These are phyloP conservation scores for Zootermopsis nevadensis DNA, from an alignment of 2,888 invertebrate genomes.

Conservation along the genomic window DNA sequence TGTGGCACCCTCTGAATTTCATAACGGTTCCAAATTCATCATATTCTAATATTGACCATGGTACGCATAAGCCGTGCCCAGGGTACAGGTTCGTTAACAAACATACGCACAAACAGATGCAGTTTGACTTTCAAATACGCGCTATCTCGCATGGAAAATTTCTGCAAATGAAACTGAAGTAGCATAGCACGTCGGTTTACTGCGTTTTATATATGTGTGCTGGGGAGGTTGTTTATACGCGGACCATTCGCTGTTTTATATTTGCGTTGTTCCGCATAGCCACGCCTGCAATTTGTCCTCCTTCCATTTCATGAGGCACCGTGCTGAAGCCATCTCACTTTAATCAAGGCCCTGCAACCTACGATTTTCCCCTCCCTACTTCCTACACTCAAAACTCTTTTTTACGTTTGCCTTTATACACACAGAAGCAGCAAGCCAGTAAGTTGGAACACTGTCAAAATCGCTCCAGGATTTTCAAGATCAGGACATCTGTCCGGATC, in stretches of 20 bases:
- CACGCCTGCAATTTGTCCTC: slow-evolving; percentile 5
- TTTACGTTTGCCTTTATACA: not conserved
- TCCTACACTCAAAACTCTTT: not conserved
- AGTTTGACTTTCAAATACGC: not conserved
- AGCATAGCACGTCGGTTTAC: not conserved
- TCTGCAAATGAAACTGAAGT: too few relatives aligned
- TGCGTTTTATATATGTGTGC: not conserved
- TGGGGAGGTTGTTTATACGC: not conserved
- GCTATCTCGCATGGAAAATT: not conserved
- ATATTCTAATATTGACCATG: too few relatives aligned
- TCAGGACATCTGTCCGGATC: too few relatives aligned
- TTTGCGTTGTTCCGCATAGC: slow-evolving; percentile 6
- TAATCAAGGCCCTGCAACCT: not conserved
- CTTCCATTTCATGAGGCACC: not conserved
- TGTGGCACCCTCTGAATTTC: too few relatives aligned
- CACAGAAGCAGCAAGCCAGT: not conserved
- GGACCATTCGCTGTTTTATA: not conserved
- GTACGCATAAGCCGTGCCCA: too few relatives aligned
- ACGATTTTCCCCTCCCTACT: not conserved
- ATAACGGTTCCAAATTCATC: too few relatives aligned
- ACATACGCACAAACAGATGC: not conserved
- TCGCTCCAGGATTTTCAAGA: not conserved
- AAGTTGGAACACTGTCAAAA: not conserved
- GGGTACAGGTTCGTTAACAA: too few relatives aligned
- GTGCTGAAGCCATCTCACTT: not conserved